Evolutionary conservation across 2,888 invertebrate genomes (phyloP), one percentile per base, ranked within the genome.

Genomic region (Steromphala cineraria): DNA sequence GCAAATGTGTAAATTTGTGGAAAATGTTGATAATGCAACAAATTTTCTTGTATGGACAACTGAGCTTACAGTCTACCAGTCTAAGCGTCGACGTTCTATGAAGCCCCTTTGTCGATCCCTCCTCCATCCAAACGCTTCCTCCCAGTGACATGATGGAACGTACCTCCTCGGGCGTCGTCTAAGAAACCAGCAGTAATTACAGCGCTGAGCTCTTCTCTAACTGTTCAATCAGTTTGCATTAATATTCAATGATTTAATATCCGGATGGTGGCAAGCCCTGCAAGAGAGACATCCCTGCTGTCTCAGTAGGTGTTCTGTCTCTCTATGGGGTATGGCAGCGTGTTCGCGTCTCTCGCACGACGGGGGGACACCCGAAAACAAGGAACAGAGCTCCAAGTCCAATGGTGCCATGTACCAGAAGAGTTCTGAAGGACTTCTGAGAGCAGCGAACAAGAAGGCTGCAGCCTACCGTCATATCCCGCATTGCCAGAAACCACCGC

Each of bases 401-500:
- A 46, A 46, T 46, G 46, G 46, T 46, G 5, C 46, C 46, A 46
- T 46, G 5, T 13, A 46, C 13, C 46, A 46, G 46, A 46, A 46
- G 13, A 10, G 46, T 46, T 46, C 46, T 46, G 31, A n/a, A 28
- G 67, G 28, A 24, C n/a, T 8, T 24, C 13, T 53, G 15, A 36
- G 75, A 21, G 15, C 77, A 4, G 80, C 75, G 67, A 52, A 46
- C 79, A 28, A 75, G 28, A 84, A 82, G 31, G 89, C 88, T 76
- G 82, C 86, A 3, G 80, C 86, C 8, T 92, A 92, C 85, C 91
- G 92, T 71, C 92, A 93, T 85, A 87, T 92, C 28, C 92, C 92
- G 17, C 93, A 94, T 88, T 93, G 94, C 80, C 94, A 95, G 87
- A 95, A 95, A 89, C 95, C 95, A 15, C 94, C 95, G 24, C 95